phyloP scores from a whole-genome alignment of 2,888 invertebrate genomes.

The Mesorhabditis sp. region DNA sequence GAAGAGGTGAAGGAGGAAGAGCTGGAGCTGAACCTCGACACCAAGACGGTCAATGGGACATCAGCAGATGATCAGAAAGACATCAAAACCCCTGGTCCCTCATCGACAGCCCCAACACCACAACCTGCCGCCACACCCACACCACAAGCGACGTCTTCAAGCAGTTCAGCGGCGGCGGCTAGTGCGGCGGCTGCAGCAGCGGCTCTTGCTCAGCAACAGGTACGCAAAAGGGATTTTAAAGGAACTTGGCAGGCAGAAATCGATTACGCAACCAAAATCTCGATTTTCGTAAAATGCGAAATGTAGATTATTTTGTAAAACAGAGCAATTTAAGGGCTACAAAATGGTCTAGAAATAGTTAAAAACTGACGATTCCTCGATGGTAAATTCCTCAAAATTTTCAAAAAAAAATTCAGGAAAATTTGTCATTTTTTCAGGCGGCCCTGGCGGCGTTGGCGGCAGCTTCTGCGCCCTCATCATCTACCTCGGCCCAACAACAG shows the following conservation, averaged over 20 bases:
- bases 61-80: no score
- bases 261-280: no score
- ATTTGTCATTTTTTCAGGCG: background rate
- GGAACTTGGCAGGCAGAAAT: no score
- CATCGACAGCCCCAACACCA: background rate
- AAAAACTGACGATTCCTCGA: no score
- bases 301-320: no score
- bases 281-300: no score
- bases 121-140: background rate
- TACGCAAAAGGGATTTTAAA: background rate
- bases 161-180: background rate
- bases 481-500: background rate
- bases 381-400: no score
- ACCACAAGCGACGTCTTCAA: background rate
- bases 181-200: background rate
- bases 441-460: background rate
- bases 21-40: background rate
- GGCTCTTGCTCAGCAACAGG: slow-evolving; percentile 2
- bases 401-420: background rate
- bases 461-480: background rate
- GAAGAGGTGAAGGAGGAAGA: slow-evolving; percentile 5
- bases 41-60: background rate
- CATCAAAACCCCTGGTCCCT: no score
- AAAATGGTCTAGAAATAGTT: no score
- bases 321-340: no score